Base-by-base conservation (phyloP, 2,888 invertebrate genomes). In the Rotaria socialis region DNA sequence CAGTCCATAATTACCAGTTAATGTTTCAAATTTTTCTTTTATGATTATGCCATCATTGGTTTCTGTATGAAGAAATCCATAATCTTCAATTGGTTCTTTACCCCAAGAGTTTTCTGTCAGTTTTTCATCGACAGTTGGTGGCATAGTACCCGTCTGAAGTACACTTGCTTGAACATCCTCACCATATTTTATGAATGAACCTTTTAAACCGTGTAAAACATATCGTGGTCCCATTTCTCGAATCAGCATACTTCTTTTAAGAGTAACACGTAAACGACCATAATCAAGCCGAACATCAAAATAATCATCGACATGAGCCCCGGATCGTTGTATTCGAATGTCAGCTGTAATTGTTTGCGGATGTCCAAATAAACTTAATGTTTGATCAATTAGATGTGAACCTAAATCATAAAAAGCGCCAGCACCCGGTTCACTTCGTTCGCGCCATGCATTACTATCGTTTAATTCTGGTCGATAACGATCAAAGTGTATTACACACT, bases 311-410 rank as follows among this genome's bases (percentile, higher is more conserved):
- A 41, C 11, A 14, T 74, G 35, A 41, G 74, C 74, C 3, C 5
- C 19, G 7, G 41, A 14, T 41, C 74, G 74, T 74, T 74, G 74
- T 74, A 19, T 74, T 19, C 74, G 74, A 16, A 74, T 41, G 41
- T 74, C 74, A 74, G 74, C 74, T 35, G 74, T 74, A 74, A 74
- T 74, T 74, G 74, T 74, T 74, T 74, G 35, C 41, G 74, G 74
- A 35, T 74, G 74, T 74, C 74, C 74, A 41, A 74, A 74, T 74
- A 74, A 41, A 41, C 74, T 41, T 41, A 74, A 74, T 41, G 41
- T 41, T 74, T 74, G 74, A 74, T 74, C 74, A 41, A 74, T 74
- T 41, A 74, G 41, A 41, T 74, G 74, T 74, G 74, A 74, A 35
- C 74, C 74, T 74, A 74, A 74, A 41, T 74, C 74, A 74, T 74